Conservation (phyloP, 2,797 vertebrate genomes). For the Artibeus jamaicensis region DNA sequence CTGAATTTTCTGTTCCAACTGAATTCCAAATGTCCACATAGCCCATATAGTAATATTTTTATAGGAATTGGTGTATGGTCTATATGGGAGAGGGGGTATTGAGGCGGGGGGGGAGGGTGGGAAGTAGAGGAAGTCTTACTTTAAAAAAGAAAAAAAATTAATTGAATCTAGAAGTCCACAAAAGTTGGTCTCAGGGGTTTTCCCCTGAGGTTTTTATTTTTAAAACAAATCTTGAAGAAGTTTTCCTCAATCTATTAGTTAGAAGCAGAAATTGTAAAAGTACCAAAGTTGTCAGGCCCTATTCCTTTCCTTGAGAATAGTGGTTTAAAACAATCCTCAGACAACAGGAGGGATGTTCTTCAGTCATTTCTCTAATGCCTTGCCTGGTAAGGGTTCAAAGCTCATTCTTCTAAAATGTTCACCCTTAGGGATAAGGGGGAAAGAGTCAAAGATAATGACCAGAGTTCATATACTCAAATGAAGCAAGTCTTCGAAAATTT, state of each 20-base stretch:
- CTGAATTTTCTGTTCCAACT: slow-evolving; percentile 66
- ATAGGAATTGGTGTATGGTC: slow-evolving; percentile 3
- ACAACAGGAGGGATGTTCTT: slow-evolving; percentile 60
- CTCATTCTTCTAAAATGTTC: slow-evolving; percentile 67
- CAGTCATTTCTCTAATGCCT: slow-evolving; percentile 60
- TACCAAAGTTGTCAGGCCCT: slow-evolving; percentile 69
- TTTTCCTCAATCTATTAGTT: slow-evolving; percentile 39
- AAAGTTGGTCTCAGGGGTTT: slow-evolving; percentile 60
- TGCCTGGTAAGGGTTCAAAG: slow-evolving; percentile 57
- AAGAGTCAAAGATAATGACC: slow-evolving; percentile 38
- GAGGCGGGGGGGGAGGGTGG: not conserved
- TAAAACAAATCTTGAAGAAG: not conserved
- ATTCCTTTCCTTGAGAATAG: slow-evolving; percentile 44
- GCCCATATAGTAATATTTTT: slow-evolving; percentile 51
- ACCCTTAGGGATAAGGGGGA: slow-evolving; percentile 38
- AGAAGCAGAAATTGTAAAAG: slow-evolving; percentile 44
- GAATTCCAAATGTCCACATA: slow-evolving; percentile 63
- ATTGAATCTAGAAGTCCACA: slow-evolving; percentile 47
- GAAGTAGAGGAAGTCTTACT: slow-evolving; percentile 17
- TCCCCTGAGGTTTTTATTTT: slow-evolving; percentile 25
- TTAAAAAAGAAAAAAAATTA: not conserved
- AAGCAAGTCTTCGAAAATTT: slow-evolving; percentile 45
- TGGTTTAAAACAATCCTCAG: slow-evolving; percentile 36
- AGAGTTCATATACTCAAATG: slow-evolving; percentile 44
- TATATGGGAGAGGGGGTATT: not conserved